A percentile compares a stretch with the other conserved stretches of the same genome.
phyloP scores from a whole-genome alignment of 2,888 invertebrate species.

The Melanchra persicariae region DNA sequence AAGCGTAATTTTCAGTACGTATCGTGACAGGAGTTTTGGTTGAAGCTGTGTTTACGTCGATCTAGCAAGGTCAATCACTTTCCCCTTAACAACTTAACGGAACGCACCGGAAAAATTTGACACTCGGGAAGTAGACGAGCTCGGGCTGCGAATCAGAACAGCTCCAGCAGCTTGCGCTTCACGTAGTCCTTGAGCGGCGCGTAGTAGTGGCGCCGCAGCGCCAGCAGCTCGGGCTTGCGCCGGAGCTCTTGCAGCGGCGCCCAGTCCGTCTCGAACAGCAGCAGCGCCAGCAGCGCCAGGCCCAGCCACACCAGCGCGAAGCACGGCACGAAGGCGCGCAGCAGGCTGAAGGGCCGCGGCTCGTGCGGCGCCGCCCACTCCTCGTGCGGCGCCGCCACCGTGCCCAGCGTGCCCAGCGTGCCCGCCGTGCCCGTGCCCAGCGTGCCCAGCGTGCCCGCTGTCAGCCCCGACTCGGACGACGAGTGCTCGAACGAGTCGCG shows the following conservation, averaged over 20 bases:
- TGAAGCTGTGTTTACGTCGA: constrained; percentile 18
- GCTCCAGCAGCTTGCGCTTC: constrained; percentile 91
- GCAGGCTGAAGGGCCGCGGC: constrained; percentile 90
- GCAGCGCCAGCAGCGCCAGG: constrained; percentile 92
- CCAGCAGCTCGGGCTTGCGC: constrained; percentile 94
- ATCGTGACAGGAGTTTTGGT: constrained; percentile 4
- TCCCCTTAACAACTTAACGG: constrained; percentile 69
- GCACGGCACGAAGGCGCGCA: constrained; percentile 94
- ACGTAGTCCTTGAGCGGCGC: constrained; percentile 95
- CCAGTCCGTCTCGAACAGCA: constrained; percentile 95
- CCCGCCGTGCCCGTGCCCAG: constrained; percentile 82
- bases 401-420: constrained; percentile 80
- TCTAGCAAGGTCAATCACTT: constrained; percentile 33
- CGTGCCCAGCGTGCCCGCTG: too few species aligned
- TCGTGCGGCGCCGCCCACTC: constrained; percentile 71
- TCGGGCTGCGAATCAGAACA: constrained; percentile 89
- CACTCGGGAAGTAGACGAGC: constrained; percentile 74
- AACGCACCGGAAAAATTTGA: constrained; percentile 80
- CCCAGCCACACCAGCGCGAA: constrained; percentile 94
- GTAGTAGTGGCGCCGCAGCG: constrained; percentile 95
- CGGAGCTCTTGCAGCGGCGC: constrained; percentile 93
- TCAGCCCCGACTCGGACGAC: constrained; percentile 93
- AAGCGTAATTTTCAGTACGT: constrained; percentile 16
- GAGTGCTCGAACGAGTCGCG: constrained; percentile 94
- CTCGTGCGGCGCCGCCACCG: constrained; percentile 79